These are phyloP conservation scores for Ceratitis capitata DNA, from an alignment of 1,140 invertebrate species.

Conservation along the genomic window DNA sequence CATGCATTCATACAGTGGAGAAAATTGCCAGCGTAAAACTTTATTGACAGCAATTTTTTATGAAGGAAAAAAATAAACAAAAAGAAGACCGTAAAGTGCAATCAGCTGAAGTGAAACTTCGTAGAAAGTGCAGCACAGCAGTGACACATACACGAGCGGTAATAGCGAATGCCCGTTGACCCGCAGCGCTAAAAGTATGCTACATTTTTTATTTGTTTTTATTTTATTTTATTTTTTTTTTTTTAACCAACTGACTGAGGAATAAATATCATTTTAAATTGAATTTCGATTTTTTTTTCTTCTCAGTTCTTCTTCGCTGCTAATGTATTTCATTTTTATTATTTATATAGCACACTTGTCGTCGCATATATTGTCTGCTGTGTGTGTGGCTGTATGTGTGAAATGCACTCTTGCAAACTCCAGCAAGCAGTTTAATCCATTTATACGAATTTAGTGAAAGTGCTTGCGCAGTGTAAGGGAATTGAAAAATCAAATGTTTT, in stretches of 20 bases:
- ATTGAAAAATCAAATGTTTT: background rate
- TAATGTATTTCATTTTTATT: background rate
- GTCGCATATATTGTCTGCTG: background rate
- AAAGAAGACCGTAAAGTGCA: background rate
- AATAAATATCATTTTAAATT: background rate
- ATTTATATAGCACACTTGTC: background rate
- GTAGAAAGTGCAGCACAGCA: background rate
- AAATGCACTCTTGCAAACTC: background rate
- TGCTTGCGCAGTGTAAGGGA: background rate
- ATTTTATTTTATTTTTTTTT: too few species aligned
- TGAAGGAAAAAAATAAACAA: background rate
- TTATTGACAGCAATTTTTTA: background rate
- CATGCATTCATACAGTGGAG: background rate
- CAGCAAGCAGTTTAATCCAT: background rate
- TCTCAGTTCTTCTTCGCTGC: background rate
- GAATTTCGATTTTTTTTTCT: background rate
- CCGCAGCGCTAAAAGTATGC: constrained; percentile 1
- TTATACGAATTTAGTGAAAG: background rate
- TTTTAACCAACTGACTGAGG: background rate
- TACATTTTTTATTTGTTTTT: too few species aligned
- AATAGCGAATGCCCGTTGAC: background rate
- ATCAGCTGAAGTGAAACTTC: background rate
- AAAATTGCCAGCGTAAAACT: background rate
- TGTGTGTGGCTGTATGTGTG: background rate
- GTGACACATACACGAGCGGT: background rate